Evolutionary conservation across 2,797 vertebrate genomes (phyloP).

Genomic region (Amphiprion clarkii): DNA sequence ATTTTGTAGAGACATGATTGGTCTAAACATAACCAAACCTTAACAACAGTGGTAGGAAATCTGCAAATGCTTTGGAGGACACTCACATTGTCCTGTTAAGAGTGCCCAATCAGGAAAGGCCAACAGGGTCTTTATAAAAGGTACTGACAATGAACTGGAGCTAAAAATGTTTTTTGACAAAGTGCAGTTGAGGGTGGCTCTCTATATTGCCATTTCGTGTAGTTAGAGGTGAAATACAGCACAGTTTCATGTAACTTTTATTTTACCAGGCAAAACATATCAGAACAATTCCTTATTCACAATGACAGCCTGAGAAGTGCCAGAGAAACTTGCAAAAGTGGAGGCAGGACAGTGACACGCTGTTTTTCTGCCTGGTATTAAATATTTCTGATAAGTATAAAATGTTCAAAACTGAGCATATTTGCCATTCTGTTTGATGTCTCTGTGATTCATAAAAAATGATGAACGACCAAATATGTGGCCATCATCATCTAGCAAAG

Average conservation of each 20-base stretch:
- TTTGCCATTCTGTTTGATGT: neutral
- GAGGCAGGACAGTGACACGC: conserved; percentile 1
- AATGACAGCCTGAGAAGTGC: too few relatives aligned
- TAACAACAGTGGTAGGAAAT: neutral
- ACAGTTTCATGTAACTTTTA: neutral
- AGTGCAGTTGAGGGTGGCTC: neutral
- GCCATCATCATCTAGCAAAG: conserved; percentile 14
- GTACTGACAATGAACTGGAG: neutral
- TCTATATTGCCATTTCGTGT: neutral
- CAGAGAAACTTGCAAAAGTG: neutral
- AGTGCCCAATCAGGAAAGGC: neutral
- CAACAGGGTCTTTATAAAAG: neutral
- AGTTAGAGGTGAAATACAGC: neutral
- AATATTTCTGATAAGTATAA: neutral
- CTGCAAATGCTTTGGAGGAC: neutral
- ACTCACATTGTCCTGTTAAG: neutral
- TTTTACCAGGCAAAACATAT: too few relatives aligned
- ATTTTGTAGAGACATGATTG: too few relatives aligned
- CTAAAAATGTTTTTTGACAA: neutral
- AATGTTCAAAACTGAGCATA: neutral
- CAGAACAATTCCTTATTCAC: too few relatives aligned
- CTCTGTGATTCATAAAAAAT: conserved; percentile 11
- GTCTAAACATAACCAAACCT: neutral
- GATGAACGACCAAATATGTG: conserved; percentile 24
- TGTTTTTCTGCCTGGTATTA: neutral